Percentiles rank a stretch among this genome's conserved stretches.
These are phyloP conservation scores for Lophotis ruficrista DNA, from an alignment of 2,113 vertebrate species.

Conservation along the genomic window DNA sequence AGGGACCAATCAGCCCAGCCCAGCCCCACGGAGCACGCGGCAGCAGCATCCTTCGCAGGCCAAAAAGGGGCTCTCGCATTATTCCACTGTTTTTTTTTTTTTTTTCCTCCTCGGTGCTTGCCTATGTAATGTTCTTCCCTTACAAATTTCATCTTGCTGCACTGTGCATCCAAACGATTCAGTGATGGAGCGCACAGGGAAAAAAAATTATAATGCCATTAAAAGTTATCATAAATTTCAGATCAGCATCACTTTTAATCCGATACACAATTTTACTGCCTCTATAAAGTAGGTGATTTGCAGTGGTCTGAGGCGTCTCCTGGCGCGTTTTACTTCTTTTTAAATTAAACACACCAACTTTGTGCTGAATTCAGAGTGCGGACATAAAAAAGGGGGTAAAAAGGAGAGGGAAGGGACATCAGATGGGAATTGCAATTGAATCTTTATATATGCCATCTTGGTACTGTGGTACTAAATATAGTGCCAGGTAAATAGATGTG, in stretches of 20 bases:
- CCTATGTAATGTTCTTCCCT: constrained; percentile 76
- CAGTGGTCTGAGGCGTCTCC: constrained; percentile 83
- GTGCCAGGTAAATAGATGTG: constrained; percentile 85
- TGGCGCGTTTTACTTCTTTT: constrained; percentile 85
- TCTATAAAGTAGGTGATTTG: constrained; percentile 88
- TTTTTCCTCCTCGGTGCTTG: neutral
- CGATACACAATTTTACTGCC: constrained; percentile 87
- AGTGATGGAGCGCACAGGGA: constrained; percentile 75
- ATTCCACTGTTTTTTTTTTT: constrained; percentile 58
- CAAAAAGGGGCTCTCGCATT: constrained; percentile 31
- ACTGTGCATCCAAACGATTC: constrained; percentile 77
- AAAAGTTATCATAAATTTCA: constrained; percentile 89
- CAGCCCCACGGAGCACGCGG: neutral
- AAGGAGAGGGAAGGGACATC: constrained; percentile 86
- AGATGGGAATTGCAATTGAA: constrained; percentile 87
- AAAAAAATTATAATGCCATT: constrained; percentile 89
- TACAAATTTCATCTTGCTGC: constrained; percentile 82
- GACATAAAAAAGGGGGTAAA: constrained; percentile 86
- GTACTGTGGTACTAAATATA: constrained; percentile 84
- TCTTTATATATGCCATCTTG: constrained; percentile 86
- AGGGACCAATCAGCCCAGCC: neutral
- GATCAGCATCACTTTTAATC: constrained; percentile 88
- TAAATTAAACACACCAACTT: constrained; percentile 89
- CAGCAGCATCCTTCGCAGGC: neutral
- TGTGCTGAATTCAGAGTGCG: constrained; percentile 84